Percentiles rank a stretch among this genome's conserved stretches.
These are phyloP conservation scores for Parnassius mnemosyne DNA, from an alignment of 2,888 invertebrate genomes.

Conservation along the genomic window DNA sequence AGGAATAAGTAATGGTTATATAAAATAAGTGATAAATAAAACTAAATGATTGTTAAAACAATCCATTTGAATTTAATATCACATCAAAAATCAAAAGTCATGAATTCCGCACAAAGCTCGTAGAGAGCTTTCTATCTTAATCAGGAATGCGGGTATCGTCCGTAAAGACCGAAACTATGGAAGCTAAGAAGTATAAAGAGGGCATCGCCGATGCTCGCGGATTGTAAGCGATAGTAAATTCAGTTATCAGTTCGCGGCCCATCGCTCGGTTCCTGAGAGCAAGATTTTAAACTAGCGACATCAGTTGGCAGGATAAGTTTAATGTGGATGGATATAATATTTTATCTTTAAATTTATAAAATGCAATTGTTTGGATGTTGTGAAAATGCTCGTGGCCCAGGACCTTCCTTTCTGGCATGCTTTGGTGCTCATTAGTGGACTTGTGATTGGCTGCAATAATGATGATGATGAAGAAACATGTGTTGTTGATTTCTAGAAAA, in stretches of 20 bases:
- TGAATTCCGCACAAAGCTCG: conserved; percentile 2
- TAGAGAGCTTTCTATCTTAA: conserved; percentile 10
- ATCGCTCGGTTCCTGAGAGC: conserved; percentile 36
- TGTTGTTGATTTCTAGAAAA: no score
- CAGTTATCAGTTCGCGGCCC: conserved; percentile 48
- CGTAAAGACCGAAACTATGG: conserved; percentile 18
- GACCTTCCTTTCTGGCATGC: no score
- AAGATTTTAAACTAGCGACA: conserved; percentile 65
- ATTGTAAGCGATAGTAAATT: conserved; percentile 55
- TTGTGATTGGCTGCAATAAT: no score
- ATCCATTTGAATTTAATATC: background rate
- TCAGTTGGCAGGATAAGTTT: conserved; percentile 47
- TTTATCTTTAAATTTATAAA: background rate
- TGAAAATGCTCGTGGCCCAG: no score
- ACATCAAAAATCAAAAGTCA: conserved; percentile 1
- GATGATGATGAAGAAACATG: no score
- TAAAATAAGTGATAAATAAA: no score
- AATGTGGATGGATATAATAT: conserved; percentile 18
- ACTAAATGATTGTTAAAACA: background rate
- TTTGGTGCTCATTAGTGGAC: no score
- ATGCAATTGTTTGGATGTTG: no score
- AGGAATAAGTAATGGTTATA: no score
- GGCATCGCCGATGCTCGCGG: conserved; percentile 38
- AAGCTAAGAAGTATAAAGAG: conserved; percentile 26
- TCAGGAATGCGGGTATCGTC: conserved; percentile 23